A percentile compares a stretch with the other conserved stretches of the same genome.
Evolutionary conservation across 2,113 vertebrate species (phyloP).

Genomic region (Brachypodius melanocephalos): DNA sequence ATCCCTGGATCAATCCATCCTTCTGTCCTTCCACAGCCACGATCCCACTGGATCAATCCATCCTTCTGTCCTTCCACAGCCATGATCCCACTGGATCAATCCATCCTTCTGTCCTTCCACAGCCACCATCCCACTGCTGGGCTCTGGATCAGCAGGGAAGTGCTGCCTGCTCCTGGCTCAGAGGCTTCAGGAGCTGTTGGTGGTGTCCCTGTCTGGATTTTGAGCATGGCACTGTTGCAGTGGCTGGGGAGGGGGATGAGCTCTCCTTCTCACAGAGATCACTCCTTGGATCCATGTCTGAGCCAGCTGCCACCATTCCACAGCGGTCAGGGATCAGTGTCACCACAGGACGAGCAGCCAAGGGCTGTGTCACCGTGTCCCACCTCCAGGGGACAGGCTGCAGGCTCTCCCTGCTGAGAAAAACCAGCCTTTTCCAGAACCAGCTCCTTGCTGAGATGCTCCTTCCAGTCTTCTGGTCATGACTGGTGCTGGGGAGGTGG

Average conservation of each 20-base stretch:
- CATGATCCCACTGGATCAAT: background rate
- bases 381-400: background rate
- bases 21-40: background rate
- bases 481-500: background rate
- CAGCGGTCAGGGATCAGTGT: background rate
- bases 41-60: too few species aligned
- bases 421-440: background rate
- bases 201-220: background rate
- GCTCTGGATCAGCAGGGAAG: background rate
- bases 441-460: background rate
- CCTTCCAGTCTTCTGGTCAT: background rate
- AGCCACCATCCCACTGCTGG: background rate
- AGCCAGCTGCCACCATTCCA: background rate
- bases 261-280: background rate
- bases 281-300: rapidly evolving
- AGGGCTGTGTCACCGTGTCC: background rate
- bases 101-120: background rate
- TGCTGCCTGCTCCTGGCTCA: background rate
- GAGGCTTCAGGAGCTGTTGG: background rate
- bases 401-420: background rate
- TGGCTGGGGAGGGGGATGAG: rapidly evolving
- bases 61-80: too few species aligned
- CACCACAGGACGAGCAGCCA: rapidly evolving
- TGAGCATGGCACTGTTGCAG: rapidly evolving
- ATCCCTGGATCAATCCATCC: too few species aligned